phyloP scores from a whole-genome alignment of 2,113 vertebrate genomes.

The Grallaria varia region DNA sequence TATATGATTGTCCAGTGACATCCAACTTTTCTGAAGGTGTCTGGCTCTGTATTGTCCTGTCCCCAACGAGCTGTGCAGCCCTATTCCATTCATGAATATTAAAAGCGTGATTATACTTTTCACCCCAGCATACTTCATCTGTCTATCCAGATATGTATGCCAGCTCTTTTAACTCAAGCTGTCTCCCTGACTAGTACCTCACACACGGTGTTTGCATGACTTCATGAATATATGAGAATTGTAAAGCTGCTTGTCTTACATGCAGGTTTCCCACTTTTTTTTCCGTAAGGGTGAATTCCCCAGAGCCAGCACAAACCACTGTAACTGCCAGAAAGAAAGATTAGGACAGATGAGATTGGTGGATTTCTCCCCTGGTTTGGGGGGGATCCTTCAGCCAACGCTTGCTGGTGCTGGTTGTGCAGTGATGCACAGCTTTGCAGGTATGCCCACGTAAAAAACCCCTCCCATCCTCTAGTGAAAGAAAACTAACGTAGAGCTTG shows the following conservation, averaged over 20 bases:
- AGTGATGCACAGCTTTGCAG: background rate
- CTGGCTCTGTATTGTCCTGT: background rate
- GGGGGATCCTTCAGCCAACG: background rate
- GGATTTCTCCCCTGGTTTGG: background rate
- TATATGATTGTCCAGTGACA: background rate
- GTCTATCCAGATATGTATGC: background rate
- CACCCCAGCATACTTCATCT: slow-evolving; percentile 7
- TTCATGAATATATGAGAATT: background rate
- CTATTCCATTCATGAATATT: slow-evolving; percentile 5
- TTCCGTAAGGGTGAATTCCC: background rate
- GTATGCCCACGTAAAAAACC: background rate
- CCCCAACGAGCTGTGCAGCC: background rate
- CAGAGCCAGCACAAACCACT: accelerated
- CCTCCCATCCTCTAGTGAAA: background rate
- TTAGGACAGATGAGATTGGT: background rate
- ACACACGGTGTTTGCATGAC: background rate
- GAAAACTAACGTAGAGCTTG: background rate
- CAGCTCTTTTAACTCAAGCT: slow-evolving; percentile 9
- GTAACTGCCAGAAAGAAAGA: background rate
- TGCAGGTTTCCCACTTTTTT: background rate
- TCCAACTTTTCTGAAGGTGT: background rate
- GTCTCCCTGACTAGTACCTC: background rate
- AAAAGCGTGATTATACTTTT: slow-evolving; percentile 9
- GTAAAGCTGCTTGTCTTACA: background rate
- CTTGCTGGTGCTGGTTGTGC: background rate